Conservation (phyloP, 2,797 vertebrate genomes). For the Platalea minor region DNA sequence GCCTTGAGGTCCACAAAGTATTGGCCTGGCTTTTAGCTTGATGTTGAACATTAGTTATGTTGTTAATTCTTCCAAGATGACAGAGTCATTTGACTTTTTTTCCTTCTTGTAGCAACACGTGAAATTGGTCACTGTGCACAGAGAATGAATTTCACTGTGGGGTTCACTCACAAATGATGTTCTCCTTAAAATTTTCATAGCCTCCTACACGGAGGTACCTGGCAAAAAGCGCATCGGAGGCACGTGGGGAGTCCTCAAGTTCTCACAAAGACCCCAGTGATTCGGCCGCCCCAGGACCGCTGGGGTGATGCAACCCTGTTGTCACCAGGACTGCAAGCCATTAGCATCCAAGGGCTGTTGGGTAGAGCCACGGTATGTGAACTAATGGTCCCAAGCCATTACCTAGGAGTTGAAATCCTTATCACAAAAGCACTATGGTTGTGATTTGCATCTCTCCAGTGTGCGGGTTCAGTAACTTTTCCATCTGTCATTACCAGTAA, state of each 20-base stretch:
- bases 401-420: background rate
- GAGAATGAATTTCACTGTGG: background rate
- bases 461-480: background rate
- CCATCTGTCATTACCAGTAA: conserved; percentile 7
- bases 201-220: background rate
- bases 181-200: background rate
- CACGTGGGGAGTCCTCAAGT: background rate
- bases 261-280: background rate
- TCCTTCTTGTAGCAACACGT: background rate
- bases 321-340: background rate
- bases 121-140: background rate
- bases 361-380: background rate
- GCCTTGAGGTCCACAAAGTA: background rate
- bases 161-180: background rate
- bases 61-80: background rate
- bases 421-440: background rate
- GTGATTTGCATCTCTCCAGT: conserved; percentile 9
- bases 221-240: background rate
- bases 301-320: background rate
- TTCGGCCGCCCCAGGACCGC: rapidly evolving
- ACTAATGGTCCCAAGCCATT: conserved; percentile 43
- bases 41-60: background rate
- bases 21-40: background rate
- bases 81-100: background rate
- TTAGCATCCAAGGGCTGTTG: background rate